Base-by-base conservation (phyloP, 1,140 invertebrate species). In the Papilio polyxenes region DNA sequence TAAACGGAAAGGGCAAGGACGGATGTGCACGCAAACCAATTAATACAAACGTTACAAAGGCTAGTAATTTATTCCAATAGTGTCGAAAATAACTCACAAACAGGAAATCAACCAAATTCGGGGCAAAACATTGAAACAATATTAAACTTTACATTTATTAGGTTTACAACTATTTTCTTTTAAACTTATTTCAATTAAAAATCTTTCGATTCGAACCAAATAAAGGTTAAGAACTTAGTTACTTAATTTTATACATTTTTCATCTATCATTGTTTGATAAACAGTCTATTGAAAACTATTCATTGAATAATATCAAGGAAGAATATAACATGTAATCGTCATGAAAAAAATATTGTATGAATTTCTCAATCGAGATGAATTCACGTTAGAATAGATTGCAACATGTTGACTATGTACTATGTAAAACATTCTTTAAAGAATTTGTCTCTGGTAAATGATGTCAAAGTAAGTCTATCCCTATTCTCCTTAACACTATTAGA, bases 1-100 rank as follows among this genome's bases (percentile, higher is more conserved):
- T 83, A 82, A 87, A 85, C 83, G 75, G 69, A 82, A 86, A 87
- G 85, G 84, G 85, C 87, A 89, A 88, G 88, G 89, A 82, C 87
- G 79, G 62, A 83, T 82, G 81, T 83, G 82, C 88, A 89, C 85
- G 85, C 87, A 83, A 87, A 87, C 83, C 84, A 87, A 89, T 88
- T 88, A 88, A 86, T 81, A 51, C 82, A 77, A 69, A 69, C 79
- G 74, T 82, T 79, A 59, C 49, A 84, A 72, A 78, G 78, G 59
- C 75, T 77, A 17, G 75, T 48, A 76, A 76, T 84, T 75, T 80
- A 84, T 84, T 82, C 80, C 74, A 81, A 78, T 20, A 72, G 62
- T 81, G 75, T 17, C 44, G 44, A 76, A 51, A 76, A 76, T 49
- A 76, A 75, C 74, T 44, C 17, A 75, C 17, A 75, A 44, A 75